A percentile compares a stretch with the other conserved stretches of the same genome.
Evolutionary conservation across 2,113 vertebrate species (phyloP).

Genomic region (Nannospalax galili): DNA sequence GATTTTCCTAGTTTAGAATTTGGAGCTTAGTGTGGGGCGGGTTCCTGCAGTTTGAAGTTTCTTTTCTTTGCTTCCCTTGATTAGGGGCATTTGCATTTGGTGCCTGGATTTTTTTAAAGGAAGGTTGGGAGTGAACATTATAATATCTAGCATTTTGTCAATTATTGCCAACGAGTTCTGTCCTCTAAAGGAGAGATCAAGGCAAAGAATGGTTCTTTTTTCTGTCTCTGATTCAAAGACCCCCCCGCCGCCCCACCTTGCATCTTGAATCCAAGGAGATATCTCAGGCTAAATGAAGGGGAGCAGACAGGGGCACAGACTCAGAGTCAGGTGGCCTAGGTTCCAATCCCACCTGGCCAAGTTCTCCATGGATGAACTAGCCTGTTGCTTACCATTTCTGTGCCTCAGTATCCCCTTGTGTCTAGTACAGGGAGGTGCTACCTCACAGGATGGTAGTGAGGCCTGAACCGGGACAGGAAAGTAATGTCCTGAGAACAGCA

Average conservation of each 20-base stretch:
- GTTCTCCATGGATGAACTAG: not conserved
- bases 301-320: not conserved
- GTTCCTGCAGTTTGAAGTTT: not conserved
- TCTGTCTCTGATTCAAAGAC: not conserved
- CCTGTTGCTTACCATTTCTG: not conserved
- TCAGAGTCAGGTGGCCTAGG: accelerated
- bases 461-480: too few relatives aligned
- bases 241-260: too few relatives aligned
- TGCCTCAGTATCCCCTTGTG: not conserved
- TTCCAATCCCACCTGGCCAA: not conserved
- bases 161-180: not conserved
- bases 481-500: not conserved
- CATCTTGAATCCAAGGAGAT: not conserved
- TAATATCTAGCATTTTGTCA: not conserved
- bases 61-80: not conserved
- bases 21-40: accelerated
- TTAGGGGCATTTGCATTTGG: too few relatives aligned
- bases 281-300: not conserved
- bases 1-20: not conserved
- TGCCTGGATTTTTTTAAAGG: not conserved
- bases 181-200: not conserved
- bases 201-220: not conserved
- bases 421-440: not conserved
- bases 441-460: not conserved
- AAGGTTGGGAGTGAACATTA: not conserved